Conservation (phyloP, 2,888 invertebrate species). For the Dicroscelio sp. region DNA sequence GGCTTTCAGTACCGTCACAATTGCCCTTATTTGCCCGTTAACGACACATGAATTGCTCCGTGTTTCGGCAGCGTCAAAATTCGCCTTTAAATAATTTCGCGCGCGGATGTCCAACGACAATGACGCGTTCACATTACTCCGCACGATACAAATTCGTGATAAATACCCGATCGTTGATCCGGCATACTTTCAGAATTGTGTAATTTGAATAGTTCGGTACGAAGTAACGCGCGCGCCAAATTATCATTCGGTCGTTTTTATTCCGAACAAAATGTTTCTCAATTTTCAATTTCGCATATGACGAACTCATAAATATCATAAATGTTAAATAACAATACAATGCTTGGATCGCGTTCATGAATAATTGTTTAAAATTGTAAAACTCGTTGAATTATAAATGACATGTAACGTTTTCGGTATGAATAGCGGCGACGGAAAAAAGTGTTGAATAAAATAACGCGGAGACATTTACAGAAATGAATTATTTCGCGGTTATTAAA, state of each 20-base stretch:
- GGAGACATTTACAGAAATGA: constrained; percentile 17
- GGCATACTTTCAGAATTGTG: too few relatives aligned
- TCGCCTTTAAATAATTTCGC: background rate
- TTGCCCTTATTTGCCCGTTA: background rate
- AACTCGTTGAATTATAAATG: constrained; percentile 54
- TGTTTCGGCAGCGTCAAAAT: background rate
- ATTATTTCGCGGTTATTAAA: constrained; percentile 23
- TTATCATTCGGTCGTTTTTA: background rate
- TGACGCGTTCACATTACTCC: background rate
- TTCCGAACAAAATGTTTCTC: background rate
- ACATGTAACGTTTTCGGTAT: constrained; percentile 35
- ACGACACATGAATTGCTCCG: background rate
- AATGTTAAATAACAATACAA: constrained; percentile 17
- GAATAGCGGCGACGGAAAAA: constrained; percentile 42
- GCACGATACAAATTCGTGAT: too few relatives aligned
- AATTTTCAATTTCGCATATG: background rate
- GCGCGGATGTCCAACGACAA: background rate
- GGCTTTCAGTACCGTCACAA: background rate
- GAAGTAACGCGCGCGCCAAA: too few relatives aligned
- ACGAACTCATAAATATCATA: constrained; percentile 38
- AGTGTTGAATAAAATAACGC: constrained; percentile 45
- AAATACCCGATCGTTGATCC: too few relatives aligned
- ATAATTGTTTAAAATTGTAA: constrained; percentile 44
- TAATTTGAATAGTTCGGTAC: too few relatives aligned
- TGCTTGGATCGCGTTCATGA: constrained; percentile 27